phyloP scores from a whole-genome alignment of 2,888 invertebrate species.

The Hypsopygia costalis region DNA sequence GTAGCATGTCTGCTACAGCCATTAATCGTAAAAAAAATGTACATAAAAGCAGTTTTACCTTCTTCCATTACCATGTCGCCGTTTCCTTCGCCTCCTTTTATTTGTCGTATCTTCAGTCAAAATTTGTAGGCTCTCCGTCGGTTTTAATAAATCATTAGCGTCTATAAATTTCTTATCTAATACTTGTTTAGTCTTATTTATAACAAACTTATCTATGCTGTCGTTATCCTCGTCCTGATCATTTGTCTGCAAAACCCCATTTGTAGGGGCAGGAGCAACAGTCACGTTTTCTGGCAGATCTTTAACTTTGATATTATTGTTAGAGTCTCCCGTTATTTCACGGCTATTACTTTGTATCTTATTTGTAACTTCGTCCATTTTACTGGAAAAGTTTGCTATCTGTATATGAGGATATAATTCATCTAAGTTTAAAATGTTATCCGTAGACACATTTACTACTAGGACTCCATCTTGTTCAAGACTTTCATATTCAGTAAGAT shows the following conservation, averaged over 20 bases:
- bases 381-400: conserved; percentile 57
- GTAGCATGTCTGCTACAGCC: too few relatives aligned
- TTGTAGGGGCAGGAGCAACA: conserved; percentile 69
- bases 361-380: conserved; percentile 71
- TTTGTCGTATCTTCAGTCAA: conserved; percentile 44
- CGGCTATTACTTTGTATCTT: conserved; percentile 79
- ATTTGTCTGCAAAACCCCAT: conserved; percentile 60
- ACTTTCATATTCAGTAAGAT: conserved; percentile 69
- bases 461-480: conserved; percentile 74
- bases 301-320: conserved; percentile 67
- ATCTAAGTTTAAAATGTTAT: conserved; percentile 68
- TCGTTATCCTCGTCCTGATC: conserved; percentile 52
- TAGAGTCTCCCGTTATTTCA: conserved; percentile 74
- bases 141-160: conserved; percentile 53
- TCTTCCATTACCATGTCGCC: conserved; percentile 68
- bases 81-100: conserved; percentile 46
- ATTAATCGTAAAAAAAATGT: too few relatives aligned
- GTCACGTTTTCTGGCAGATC: conserved; percentile 67
- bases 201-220: conserved; percentile 32
- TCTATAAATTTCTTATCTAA: conserved; percentile 38
- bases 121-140: conserved; percentile 66
- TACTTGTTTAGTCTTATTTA: conserved; percentile 45
- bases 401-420: conserved; percentile 65
- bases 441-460: conserved; percentile 68
- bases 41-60: too few relatives aligned